Conservation (phyloP, 1,140 invertebrate genomes). For the Lamellibrachia luymesi region DNA sequence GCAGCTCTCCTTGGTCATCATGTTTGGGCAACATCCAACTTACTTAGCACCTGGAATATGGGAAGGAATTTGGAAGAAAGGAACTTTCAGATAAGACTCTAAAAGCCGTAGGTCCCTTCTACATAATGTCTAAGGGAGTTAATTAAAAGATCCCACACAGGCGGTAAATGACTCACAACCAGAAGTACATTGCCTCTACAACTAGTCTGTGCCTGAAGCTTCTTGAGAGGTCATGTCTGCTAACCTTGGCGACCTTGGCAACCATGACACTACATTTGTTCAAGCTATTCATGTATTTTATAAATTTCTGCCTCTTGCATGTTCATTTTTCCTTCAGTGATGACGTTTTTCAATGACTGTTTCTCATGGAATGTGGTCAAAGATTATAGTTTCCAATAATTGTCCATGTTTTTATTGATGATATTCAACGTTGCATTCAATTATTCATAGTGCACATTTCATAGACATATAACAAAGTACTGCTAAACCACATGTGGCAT, state of each 20-base stretch:
- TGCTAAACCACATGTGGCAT: background rate
- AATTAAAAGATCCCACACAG: too few species aligned
- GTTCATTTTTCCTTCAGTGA: background rate
- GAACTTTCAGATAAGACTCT: too few species aligned
- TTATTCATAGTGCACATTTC: background rate
- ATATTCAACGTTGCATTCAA: background rate
- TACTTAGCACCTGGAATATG: background rate
- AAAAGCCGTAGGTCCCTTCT: too few species aligned
- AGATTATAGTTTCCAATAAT: background rate
- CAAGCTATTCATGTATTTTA: background rate
- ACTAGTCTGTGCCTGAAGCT: too few species aligned
- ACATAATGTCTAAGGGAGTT: too few species aligned
- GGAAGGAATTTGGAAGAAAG: background rate
- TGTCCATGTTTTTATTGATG: background rate
- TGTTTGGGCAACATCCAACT: too few species aligned
- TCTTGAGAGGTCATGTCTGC: too few species aligned
- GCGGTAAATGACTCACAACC: too few species aligned
- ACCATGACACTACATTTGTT: too few species aligned
- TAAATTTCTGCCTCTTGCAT: background rate
- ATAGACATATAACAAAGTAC: background rate
- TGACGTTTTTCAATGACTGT: too few species aligned
- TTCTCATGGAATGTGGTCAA: background rate
- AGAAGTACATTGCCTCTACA: too few species aligned
- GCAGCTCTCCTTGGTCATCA: background rate
- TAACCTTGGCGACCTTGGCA: too few species aligned